These are phyloP conservation scores for Pomphorhynchus laevis DNA, from an alignment of 1,140 invertebrate genomes.

Conservation along the genomic window DNA sequence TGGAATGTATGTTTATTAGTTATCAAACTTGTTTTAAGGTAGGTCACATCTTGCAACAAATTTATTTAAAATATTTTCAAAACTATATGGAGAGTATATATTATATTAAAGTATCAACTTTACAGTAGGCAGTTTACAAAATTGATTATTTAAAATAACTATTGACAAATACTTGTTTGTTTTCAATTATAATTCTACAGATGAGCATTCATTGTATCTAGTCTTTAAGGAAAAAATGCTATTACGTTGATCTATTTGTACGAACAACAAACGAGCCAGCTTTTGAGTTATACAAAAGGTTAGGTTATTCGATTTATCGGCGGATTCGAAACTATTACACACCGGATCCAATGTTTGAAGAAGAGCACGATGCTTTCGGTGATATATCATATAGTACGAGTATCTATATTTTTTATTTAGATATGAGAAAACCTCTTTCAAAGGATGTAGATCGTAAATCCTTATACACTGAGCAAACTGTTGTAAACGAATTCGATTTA, in stretches of 20 bases:
- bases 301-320: constrained; percentile 82
- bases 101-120: too few relatives aligned
- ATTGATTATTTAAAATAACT: too few relatives aligned
- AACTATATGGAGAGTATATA: too few relatives aligned
- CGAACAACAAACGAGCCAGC: constrained; percentile 78
- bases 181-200: neutral
- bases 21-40: too few relatives aligned
- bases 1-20: too few relatives aligned
- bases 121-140: too few relatives aligned
- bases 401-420: constrained; percentile 26
- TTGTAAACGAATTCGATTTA: too few relatives aligned
- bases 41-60: too few relatives aligned
- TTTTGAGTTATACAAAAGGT: constrained; percentile 72
- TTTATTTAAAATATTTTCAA: too few relatives aligned
- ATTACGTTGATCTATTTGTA: constrained; percentile 95
- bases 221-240: constrained; percentile 46
- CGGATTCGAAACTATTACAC: constrained; percentile 86
- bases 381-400: constrained; percentile 14
- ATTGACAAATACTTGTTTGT: too few relatives aligned
- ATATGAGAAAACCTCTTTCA: constrained; percentile 87
- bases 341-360: too few relatives aligned
- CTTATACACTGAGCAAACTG: too few relatives aligned
- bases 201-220: neutral
- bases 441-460: constrained; percentile 62
- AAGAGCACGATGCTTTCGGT: constrained; percentile 94